Base-by-base conservation (phyloP, 1,140 invertebrate genomes). In the Aphelenchoides avenae region DNA sequence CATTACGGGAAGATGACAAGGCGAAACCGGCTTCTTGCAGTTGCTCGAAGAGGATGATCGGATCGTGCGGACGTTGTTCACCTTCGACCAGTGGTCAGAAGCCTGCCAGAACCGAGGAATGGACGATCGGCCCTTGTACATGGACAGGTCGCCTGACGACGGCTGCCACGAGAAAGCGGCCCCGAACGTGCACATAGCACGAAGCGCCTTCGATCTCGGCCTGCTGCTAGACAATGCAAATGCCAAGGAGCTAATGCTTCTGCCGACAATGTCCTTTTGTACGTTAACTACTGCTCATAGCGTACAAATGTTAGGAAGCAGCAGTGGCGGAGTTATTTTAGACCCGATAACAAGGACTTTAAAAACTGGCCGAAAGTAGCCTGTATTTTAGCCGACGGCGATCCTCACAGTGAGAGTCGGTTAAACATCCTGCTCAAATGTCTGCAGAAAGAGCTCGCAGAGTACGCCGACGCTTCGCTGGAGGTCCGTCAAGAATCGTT, bases 71-170 rank as follows among this genome's bases (percentile, higher is more conserved):
- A 20, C 60, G 3, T n/a, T 63, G 18, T 63, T 63, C 57, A 63
- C 64, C 15, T 63, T 63, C 30, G 59, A 70, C 26, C 66, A 69
- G 56, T 43, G 49, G 57, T 61, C 63, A 33, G 29, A 51, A 15
- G 60, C 64, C 5, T 61, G 64, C 31, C 40, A 68, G 22, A 69
- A 64, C 11, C 29, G 64, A 52, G 29, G 68, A 22, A 40, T 33
- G 22, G 48, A 33, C 6, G 60, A 63, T 40, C 40, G 70, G 40
- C 64, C 60, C n/a, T 58, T 61, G 33, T 36, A 58, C 9, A 30
- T 61, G 64, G 24, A 67, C 27, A 68, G 56, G 24, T 42, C 56
- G 11, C 11, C 50, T 1, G 56, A 52, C 56, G 47, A 29, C 13
- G 34, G 31, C 30, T 11, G 33, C 0, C n/a, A 53, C 11, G 61